phyloP scores from a whole-genome alignment of 2,113 vertebrate genomes.

The Lathamus discolor region DNA sequence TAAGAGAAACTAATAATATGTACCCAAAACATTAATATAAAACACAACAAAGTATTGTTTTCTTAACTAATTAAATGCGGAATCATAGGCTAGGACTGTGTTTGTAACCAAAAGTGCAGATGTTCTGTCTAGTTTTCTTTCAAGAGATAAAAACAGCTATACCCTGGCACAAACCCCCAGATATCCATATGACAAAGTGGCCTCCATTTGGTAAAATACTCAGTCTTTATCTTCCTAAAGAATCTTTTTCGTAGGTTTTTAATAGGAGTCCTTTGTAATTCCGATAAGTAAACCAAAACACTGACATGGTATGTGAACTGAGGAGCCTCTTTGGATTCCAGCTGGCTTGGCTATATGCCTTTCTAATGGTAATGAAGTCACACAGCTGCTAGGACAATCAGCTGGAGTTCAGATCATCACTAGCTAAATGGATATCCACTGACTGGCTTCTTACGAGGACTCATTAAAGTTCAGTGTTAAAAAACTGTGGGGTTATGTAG shows the following conservation, averaged over 20 bases:
- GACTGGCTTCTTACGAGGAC: slow-evolving; percentile 77
- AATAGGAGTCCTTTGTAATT: slow-evolving; percentile 65
- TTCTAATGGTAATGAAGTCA: slow-evolving; percentile 84
- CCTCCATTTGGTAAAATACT: slow-evolving; percentile 49
- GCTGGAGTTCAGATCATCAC: slow-evolving; percentile 79
- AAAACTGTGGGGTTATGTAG: slow-evolving; percentile 61
- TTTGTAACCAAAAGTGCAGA: slow-evolving; percentile 65
- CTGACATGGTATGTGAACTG: slow-evolving; percentile 67
- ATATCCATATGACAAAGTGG: slow-evolving; percentile 34
- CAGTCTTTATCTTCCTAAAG: slow-evolving; percentile 56
- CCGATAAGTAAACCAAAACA: slow-evolving; percentile 69
- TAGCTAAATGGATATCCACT: slow-evolving; percentile 77
- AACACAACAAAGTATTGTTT: slow-evolving; percentile 58
- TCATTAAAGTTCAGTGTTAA: slow-evolving; percentile 74
- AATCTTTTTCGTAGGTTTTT: not conserved
- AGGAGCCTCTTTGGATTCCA: slow-evolving; percentile 77
- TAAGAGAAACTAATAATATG: slow-evolving; percentile 47
- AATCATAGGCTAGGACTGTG: slow-evolving; percentile 52
- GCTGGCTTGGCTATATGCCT: slow-evolving; percentile 82
- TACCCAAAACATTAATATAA: slow-evolving; percentile 48
- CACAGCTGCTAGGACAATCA: slow-evolving; percentile 85
- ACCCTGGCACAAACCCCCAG: slow-evolving; percentile 35
- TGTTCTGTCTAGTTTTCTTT: slow-evolving; percentile 57
- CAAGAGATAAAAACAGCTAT: slow-evolving; percentile 28
- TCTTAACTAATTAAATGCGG: slow-evolving; percentile 64